Evolutionary conservation across 2,888 invertebrate species (phyloP).

Genomic region (Idaea straminata): DNA sequence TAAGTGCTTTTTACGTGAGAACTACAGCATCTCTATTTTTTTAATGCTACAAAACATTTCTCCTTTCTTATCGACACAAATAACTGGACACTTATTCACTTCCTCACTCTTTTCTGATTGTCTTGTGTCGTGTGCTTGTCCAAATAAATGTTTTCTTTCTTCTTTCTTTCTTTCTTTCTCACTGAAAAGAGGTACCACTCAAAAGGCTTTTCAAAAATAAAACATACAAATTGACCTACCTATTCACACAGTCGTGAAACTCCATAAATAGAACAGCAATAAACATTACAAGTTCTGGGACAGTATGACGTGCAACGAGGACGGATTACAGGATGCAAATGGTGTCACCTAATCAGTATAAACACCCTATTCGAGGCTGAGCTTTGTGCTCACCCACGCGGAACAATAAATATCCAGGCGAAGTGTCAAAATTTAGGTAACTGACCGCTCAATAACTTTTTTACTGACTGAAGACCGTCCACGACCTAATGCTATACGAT

Average conservation of each 20-base stretch:
- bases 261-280: not conserved
- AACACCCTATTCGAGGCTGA: slow-evolving; percentile 1
- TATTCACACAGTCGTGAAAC: not conserved
- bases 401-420: slow-evolving; percentile 8
- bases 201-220: not conserved
- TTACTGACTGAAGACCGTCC: not conserved
- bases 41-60: too few relatives aligned
- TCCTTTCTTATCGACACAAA: too few relatives aligned
- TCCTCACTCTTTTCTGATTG: too few relatives aligned
- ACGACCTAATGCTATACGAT: not conserved
- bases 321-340: not conserved
- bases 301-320: not conserved
- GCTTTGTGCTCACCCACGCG: slow-evolving; percentile 1
- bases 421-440: slow-evolving; percentile 3
- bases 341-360: slow-evolving; percentile 1
- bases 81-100: too few relatives aligned
- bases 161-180: too few relatives aligned
- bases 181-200: too few relatives aligned
- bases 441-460: not conserved
- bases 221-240: not conserved
- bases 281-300: not conserved
- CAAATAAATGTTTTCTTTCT: too few relatives aligned
- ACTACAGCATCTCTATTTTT: too few relatives aligned
- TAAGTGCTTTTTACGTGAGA: too few relatives aligned
- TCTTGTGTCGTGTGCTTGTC: too few relatives aligned